A percentile compares a stretch with the other conserved stretches of the same genome.
These are phyloP conservation scores for Formica exsecta DNA, from an alignment of 1,140 invertebrate species.

Conservation along the genomic window DNA sequence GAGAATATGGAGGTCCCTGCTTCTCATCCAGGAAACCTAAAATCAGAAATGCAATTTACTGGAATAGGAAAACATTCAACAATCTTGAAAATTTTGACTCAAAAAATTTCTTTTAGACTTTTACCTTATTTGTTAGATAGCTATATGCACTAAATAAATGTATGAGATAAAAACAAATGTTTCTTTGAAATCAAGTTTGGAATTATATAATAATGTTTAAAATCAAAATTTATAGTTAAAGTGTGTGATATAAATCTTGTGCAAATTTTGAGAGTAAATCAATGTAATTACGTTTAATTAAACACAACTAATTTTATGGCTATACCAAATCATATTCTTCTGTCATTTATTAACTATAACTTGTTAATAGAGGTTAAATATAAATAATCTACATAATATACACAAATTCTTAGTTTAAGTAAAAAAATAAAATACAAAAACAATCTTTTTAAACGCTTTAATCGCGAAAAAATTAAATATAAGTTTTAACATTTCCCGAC, in stretches of 20 bases:
- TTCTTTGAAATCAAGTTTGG: not conserved
- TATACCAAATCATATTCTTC: not conserved
- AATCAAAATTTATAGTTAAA: not conserved
- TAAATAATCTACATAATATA: not conserved
- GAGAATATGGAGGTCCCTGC: slow-evolving; percentile 91
- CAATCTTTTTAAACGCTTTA: not conserved
- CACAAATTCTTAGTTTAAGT: slow-evolving; percentile 1
- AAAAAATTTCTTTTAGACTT: not conserved
- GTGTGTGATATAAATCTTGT: not conserved
- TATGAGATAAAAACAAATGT: not conserved
- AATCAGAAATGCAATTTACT: slow-evolving; percentile 66
- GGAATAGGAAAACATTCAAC: not conserved
- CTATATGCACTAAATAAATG: not conserved
- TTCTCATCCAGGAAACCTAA: slow-evolving; percentile 93
- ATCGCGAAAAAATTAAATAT: not conserved
- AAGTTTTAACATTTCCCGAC: not conserved
- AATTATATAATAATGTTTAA: not conserved
- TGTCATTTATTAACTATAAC: not conserved
- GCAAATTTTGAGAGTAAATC: not conserved
- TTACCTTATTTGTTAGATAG: not conserved
- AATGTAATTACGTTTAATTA: not conserved
- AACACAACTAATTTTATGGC: not conserved
- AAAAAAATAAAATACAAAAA: not conserved
- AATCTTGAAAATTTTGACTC: not conserved
- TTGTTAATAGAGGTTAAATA: not conserved